Evolutionary conservation across 2,888 invertebrate genomes (phyloP).

Genomic region (Oscheius sp.): DNA sequence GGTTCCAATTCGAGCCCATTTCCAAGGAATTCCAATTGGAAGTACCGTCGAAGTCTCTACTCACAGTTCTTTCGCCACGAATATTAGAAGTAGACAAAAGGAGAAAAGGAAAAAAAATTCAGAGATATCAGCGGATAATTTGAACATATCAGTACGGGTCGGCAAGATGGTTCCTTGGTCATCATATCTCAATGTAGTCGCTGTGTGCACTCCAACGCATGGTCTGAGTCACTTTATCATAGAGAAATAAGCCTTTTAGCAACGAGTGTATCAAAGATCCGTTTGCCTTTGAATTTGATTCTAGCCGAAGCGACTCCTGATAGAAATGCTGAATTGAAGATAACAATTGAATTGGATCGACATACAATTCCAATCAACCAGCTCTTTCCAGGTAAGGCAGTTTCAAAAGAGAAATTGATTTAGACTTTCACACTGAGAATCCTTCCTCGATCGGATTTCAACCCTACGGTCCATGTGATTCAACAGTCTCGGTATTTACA

Average conservation of each 20-base stretch:
- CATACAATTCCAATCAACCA: conserved; percentile 12
- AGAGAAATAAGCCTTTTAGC: conserved; percentile 24
- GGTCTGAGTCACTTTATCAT: neutral
- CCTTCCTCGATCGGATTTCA: conserved; percentile 29
- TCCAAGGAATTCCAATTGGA: conserved; percentile 17
- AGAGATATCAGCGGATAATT: neutral
- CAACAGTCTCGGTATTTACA: conserved; percentile 22
- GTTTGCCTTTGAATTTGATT: conserved; percentile 7
- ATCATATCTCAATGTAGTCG: neutral
- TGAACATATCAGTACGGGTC: neutral
- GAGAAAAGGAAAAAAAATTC: neutral
- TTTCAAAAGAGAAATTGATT: neutral
- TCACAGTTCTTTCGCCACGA: neutral
- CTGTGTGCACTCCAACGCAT: conserved; percentile 3
- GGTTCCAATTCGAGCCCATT: neutral
- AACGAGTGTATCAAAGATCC: neutral
- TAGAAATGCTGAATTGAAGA: conserved; percentile 18
- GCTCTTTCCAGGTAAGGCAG: conserved; percentile 21
- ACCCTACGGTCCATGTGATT: conserved; percentile 13
- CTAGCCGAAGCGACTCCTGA: conserved; percentile 27
- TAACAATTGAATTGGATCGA: conserved; percentile 21
- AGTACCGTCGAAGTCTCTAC: conserved; percentile 14
- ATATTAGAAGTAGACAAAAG: neutral
- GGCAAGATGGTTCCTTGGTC: neutral
- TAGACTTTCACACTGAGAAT: conserved; percentile 30